Evolutionary conservation across 1,140 invertebrate genomes (phyloP), one percentile per base, ranked within the genome.

Genomic region (Pachypsylla venusta): DNA sequence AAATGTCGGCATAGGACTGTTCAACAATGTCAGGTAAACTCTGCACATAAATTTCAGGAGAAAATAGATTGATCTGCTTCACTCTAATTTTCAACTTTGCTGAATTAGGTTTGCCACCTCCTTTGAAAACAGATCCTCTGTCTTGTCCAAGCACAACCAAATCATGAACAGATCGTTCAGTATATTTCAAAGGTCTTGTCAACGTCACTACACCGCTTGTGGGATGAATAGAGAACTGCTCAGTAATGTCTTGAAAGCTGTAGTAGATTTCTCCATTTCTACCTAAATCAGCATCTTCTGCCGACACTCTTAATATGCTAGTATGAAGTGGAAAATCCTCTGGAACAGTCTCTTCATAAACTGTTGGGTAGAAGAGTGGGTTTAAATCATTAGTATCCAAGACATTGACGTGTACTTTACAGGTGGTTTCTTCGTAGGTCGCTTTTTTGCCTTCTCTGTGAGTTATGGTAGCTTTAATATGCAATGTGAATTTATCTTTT

Each of bases 211-310:
- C 80, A 2, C 93, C 94, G 13, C 82, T 89, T 25, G 91, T 89
- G 12, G 93, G 91, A 74, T 98, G 89, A 58, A 96, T 82, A 4
- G 89, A 85, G 70, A 96, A 96, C 61, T 84, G 80, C 63, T 89
- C 82, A 4, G 83, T 90, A 7, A 81, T 88, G 60, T 92, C 79
- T n/a, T 79, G 75, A 64, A 97, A 85, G 71, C 87, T 94, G 70
- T 96, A 98, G 71, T 97, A 97, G 64, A 97, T 91, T 74, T 97
- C 90, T 1, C 91, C 90, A 70, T 97, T 97, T 54, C 87, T 78
- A 0, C 93, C 93, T 12, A 93, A 74, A 71, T 98, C 93, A 5
- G 93, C 91, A 73, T 98, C 94, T 66, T 91, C 90, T 0, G 93
- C 94, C 13, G 79, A 79, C 20, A 90, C 85, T 66, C 77, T 80